phyloP scores from a whole-genome alignment of 2,113 vertebrate species.

The Phrynosoma platyrhinos region DNA sequence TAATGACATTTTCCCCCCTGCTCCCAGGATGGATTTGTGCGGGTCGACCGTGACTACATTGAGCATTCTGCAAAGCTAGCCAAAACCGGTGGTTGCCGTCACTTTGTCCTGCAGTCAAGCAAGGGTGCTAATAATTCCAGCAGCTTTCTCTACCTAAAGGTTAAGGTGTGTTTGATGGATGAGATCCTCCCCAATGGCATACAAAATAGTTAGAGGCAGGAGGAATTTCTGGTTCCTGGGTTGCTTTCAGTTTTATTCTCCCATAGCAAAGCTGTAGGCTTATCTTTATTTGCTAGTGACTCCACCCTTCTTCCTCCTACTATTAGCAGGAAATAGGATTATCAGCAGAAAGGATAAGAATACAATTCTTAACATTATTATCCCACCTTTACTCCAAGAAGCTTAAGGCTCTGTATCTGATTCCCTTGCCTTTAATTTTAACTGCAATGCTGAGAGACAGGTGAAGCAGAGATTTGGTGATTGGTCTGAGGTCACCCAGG shows the following conservation, averaged over 20 bases:
- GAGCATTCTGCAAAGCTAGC: constrained; percentile 84
- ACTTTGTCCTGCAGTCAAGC: constrained; percentile 83
- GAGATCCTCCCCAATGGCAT: background rate
- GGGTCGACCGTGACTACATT: constrained; percentile 86
- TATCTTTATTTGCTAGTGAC: background rate
- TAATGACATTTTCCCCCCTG: background rate
- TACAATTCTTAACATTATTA: background rate
- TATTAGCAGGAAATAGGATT: background rate
- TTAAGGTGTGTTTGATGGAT: constrained; percentile 65
- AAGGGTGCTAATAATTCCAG: constrained; percentile 83
- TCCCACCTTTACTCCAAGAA: background rate
- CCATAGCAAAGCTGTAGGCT: background rate
- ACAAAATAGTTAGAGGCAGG: constrained; percentile 20
- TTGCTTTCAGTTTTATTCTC: background rate
- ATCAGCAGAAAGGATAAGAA: background rate
- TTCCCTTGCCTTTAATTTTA: background rate
- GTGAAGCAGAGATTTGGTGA: background rate
- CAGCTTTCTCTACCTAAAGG: constrained; percentile 81
- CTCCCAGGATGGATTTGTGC: constrained; percentile 81
- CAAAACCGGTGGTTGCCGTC: constrained; percentile 81
- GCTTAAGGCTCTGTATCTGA: background rate
- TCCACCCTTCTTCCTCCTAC: background rate
- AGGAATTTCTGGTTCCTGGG: background rate
- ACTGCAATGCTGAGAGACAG: background rate
- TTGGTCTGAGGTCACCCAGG: background rate